Evolutionary conservation across 2,113 vertebrate genomes (phyloP).

Genomic region (Corythornis cristatus): DNA sequence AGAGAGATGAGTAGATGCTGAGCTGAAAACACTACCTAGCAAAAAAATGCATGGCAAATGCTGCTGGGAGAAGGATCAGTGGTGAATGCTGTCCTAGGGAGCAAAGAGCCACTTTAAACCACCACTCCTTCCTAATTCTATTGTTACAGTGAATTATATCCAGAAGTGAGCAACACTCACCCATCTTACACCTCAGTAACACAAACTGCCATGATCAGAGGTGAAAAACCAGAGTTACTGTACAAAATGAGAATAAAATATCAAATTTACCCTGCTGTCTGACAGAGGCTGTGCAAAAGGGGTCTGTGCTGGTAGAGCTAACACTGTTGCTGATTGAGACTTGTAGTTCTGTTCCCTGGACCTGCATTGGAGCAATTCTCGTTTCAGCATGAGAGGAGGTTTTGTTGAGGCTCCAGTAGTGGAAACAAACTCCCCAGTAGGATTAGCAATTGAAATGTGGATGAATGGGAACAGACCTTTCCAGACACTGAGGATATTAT

Average conservation of each 20-base stretch:
- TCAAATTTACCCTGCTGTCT: not conserved
- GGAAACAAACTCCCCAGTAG: not conserved
- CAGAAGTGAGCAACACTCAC: not conserved
- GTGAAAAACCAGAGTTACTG: not conserved
- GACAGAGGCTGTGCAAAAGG: not conserved
- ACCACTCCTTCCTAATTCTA: not conserved
- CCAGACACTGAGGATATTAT: not conserved
- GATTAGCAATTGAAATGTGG: not conserved
- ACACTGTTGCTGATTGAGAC: not conserved
- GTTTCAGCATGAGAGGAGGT: not conserved
- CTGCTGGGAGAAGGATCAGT: rapidly evolving
- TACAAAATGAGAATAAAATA: not conserved
- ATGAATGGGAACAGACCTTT: not conserved
- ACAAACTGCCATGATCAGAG: not conserved
- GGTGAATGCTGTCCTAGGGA: not conserved
- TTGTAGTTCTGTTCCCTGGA: not conserved
- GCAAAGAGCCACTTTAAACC: not conserved
- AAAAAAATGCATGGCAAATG: not conserved
- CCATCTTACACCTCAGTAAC: rapidly evolving
- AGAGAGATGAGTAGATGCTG: not conserved
- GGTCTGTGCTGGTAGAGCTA: not conserved
- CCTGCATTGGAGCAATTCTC: not conserved
- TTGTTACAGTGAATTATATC: not conserved
- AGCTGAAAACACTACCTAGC: not conserved
- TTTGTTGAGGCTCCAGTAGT: not conserved